Percentiles rank a stretch among this genome's conserved stretches.
phyloP scores from a whole-genome alignment of 2,888 invertebrate species.

The Pachymerium ferrugineum region DNA sequence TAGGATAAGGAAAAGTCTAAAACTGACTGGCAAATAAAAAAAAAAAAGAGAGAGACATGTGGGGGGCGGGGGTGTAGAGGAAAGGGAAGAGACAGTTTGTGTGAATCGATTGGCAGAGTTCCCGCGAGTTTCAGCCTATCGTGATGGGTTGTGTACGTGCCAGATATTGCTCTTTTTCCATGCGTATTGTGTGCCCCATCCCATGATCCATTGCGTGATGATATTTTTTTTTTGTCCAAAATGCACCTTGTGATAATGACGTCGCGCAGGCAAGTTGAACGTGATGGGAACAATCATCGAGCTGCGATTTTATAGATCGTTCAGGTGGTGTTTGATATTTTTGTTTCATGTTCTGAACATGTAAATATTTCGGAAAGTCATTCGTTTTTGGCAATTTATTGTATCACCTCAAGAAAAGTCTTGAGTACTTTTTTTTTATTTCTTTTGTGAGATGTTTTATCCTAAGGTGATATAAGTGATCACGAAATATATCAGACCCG shows the following conservation, averaged over 20 bases:
- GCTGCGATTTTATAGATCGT: too few species aligned
- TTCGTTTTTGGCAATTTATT: background rate
- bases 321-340: too few species aligned
- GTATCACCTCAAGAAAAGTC: background rate
- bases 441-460: background rate
- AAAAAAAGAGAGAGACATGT: constrained; percentile 15
- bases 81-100: constrained; percentile 16
- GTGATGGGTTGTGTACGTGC: background rate
- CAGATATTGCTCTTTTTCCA: constrained; percentile 21
- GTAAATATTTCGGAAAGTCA: background rate
- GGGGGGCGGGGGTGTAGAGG: background rate
- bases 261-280: background rate
- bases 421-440: background rate
- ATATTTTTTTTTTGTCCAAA: constrained; percentile 6
- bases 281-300: too few species aligned
- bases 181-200: constrained; percentile 16
- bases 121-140: constrained; percentile 21
- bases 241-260: background rate
- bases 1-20: constrained; percentile 22
- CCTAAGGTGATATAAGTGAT: constrained; percentile 1
- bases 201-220: background rate
- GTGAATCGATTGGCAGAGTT: constrained; percentile 25
- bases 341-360: too few species aligned
- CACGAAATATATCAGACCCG: constrained; percentile 3
- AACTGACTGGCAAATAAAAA: background rate